A percentile compares a stretch with the other conserved stretches of the same genome.
Evolutionary conservation across 1,140 invertebrate species (phyloP).

Genomic region (Bombus turneri): DNA sequence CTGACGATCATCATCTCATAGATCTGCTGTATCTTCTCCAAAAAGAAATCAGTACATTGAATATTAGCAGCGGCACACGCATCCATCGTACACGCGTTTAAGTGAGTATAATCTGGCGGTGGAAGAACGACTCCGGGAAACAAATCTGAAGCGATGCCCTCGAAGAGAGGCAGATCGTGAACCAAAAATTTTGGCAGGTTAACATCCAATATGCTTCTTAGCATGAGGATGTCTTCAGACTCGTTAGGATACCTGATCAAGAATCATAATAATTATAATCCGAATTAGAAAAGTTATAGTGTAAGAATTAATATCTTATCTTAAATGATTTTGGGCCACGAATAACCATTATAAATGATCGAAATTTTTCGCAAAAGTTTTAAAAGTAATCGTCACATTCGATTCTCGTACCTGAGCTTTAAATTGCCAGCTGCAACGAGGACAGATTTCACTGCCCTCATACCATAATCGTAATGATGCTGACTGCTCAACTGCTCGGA

Average conservation of each 20-base stretch:
- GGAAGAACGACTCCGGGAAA: slow-evolving; percentile 93
- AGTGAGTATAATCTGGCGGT: slow-evolving; percentile 86
- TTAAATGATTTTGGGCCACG: too few relatives aligned
- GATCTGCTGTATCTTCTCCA: slow-evolving; percentile 95
- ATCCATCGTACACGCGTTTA: slow-evolving; percentile 84
- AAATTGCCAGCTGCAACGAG: slow-evolving; percentile 94
- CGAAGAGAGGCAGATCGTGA: slow-evolving; percentile 93
- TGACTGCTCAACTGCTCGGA: slow-evolving; percentile 97
- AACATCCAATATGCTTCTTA: slow-evolving; percentile 96
- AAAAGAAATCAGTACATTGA: slow-evolving; percentile 92
- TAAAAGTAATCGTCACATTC: neutral
- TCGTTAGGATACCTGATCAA: slow-evolving; percentile 93
- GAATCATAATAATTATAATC: neutral
- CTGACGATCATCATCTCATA: slow-evolving; percentile 98
- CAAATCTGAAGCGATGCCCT: slow-evolving; percentile 94
- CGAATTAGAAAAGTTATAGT: neutral
- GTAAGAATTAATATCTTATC: neutral
- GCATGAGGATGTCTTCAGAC: slow-evolving; percentile 90
- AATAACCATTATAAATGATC: too few relatives aligned
- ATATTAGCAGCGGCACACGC: slow-evolving; percentile 91
- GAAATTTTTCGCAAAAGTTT: neutral
- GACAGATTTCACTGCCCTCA: slow-evolving; percentile 94
- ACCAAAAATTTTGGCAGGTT: slow-evolving; percentile 96
- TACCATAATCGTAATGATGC: slow-evolving; percentile 97
- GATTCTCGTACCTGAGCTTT: slow-evolving; percentile 89